Conservation (phyloP, 2,888 invertebrate genomes). For the Volucella zonaria region DNA sequence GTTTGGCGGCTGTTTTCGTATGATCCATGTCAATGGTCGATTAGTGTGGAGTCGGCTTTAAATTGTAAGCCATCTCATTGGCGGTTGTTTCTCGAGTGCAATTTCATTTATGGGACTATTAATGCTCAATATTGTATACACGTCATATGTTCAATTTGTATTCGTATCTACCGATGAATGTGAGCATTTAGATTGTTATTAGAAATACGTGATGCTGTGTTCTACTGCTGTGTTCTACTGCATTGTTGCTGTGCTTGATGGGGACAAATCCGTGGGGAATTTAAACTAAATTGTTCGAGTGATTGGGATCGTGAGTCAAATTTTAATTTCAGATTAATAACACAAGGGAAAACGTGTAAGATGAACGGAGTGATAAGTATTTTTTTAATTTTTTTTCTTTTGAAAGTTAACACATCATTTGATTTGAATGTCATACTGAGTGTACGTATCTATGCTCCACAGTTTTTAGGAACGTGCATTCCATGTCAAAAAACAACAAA, state of each 20-base stretch:
- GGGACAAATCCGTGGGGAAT: constrained; percentile 46
- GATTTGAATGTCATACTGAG: no score
- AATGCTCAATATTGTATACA: constrained; percentile 11
- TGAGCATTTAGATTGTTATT: constrained; percentile 55
- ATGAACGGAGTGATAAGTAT: constrained; percentile 16
- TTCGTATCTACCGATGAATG: constrained; percentile 36
- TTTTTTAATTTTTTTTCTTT: background rate
- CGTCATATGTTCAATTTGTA: background rate
- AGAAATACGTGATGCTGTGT: constrained; percentile 64
- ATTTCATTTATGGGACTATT: constrained; percentile 48
- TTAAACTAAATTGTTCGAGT: constrained; percentile 60
- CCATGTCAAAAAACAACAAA: no score
- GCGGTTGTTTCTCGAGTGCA: constrained; percentile 47
- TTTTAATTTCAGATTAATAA: constrained; percentile 52
- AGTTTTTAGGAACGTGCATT: no score
- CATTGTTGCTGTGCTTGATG: no score
- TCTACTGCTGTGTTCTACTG: constrained; percentile 18
- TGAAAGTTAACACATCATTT: no score
- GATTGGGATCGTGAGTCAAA: constrained; percentile 62
- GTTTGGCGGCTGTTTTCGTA: constrained; percentile 14
- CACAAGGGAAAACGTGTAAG: constrained; percentile 13
- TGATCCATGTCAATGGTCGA: constrained; percentile 57
- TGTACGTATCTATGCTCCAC: no score
- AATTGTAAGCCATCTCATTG: constrained; percentile 36
- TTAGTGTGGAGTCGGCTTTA: constrained; percentile 42